Evolutionary conservation across 2,113 vertebrate species (phyloP).

Genomic region (Pan paniscus): DNA sequence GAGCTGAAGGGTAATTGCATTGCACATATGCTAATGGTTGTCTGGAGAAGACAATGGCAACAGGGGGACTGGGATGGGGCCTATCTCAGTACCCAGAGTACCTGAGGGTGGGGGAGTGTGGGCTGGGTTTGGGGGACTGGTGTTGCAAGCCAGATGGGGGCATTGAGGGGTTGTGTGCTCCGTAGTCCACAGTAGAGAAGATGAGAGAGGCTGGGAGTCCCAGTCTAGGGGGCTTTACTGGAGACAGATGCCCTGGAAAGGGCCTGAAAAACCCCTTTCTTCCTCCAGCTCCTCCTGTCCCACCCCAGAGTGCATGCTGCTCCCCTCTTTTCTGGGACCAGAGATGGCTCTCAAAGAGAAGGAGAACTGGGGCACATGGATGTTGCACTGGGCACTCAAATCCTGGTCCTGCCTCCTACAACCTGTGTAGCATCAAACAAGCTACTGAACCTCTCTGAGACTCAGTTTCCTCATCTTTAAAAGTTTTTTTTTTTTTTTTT

Average conservation of each 20-base stretch:
- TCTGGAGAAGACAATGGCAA: conserved; percentile 54
- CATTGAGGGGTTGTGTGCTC: not conserved
- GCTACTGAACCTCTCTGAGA: not conserved
- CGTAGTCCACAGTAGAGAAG: not conserved
- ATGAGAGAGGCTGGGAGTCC: not conserved
- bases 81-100: not conserved
- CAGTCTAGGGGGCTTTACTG: not conserved
- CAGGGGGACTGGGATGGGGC: not conserved
- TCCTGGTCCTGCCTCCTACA: not conserved
- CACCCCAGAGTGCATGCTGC: not conserved
- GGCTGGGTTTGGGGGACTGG: not conserved
- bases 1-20: conserved; percentile 69
- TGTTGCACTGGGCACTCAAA: not conserved
- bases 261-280: not conserved
- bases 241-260: not conserved
- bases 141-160: not conserved
- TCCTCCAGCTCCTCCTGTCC: not conserved
- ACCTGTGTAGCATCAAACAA: not conserved
- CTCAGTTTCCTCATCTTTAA: not conserved
- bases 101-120: not conserved
- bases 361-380: not conserved
- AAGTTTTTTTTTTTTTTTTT: not conserved
- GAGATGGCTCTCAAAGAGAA: not conserved
- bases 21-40: conserved; percentile 18
- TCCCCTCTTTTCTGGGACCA: not conserved